Evolutionary conservation across 2,888 invertebrate species (phyloP), one percentile per base, ranked within the genome.

Genomic region (Nemotelus pantherinus): DNA sequence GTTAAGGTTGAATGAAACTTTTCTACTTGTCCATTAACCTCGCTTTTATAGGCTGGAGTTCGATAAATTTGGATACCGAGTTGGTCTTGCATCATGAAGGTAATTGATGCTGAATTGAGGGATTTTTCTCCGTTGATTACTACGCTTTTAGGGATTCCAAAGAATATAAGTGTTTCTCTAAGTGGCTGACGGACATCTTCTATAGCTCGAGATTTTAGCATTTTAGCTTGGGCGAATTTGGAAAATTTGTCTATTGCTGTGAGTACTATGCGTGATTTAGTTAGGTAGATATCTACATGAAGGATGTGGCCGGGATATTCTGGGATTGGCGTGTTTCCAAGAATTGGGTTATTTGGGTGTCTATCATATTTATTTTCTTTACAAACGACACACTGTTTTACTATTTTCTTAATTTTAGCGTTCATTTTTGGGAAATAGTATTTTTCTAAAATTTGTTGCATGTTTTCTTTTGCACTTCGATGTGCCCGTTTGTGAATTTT

Each of bases 11-110:
- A 80, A 68, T 79, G 80, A 45, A 79, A 77, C 1, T 77, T 50
- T 48, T 80, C 80, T 9, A 80, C 77, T 53, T 77, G 76, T 2
- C 79, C 80, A 63, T 79, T 80, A 9, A 76, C 72, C 41, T 71
- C 41, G 25, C 77, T 77, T 6, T 41, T 77, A 45, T 75, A 70
- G 2, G 25, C 25, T 25, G 25, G 25, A 25, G 25, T 25, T 25
- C 25, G 25, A 25, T 25, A 25, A 25, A 25, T 25, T 25, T 25
- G 25, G 25, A 25, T 25, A 25, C 25, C 25, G 25, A 25, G 25
- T 25, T 25, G 25, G 25, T 25, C 25, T 25, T 25, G 25, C 25
- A 25, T 25, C 25, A 25, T 25, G 25, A 25, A 25, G 25, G 25
- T 25, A 25, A 25, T 78, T 10, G 75, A 70, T 7, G 41, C 44